Conservation (phyloP, 1,140 invertebrate species). For the Sminthurinus signatus region DNA sequence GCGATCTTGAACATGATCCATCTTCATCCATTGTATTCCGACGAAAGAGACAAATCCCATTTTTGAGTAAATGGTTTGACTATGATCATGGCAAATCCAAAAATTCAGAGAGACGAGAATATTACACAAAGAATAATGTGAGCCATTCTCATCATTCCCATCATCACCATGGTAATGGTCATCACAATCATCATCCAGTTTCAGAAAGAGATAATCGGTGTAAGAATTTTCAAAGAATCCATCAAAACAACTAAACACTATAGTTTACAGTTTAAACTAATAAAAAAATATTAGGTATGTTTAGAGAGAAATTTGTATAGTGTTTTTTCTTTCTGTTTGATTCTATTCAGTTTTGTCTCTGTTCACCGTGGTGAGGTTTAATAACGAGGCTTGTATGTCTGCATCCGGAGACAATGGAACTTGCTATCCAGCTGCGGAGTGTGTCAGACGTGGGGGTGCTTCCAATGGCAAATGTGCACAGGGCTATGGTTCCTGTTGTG, state of each 20-base stretch:
- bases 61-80: slow-evolving; percentile 30
- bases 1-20: too few species aligned
- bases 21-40: background rate
- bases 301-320: too few species aligned
- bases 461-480: slow-evolving; percentile 67
- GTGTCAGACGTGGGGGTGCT: slow-evolving; percentile 55
- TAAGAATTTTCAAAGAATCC: slow-evolving; percentile 10
- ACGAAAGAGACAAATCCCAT: slow-evolving; percentile 21
- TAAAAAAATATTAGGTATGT: too few species aligned
- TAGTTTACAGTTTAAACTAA: too few species aligned
- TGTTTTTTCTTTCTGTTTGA: slow-evolving; percentile 10
- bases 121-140: background rate
- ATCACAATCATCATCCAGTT: too few species aligned
- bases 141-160: background rate
- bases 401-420: slow-evolving; percentile 68
- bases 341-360: slow-evolving; percentile 63
- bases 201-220: slow-evolving; percentile 29
- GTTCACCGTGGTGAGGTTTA: slow-evolving; percentile 67
- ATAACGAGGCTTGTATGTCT: slow-evolving; percentile 59
- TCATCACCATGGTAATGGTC: too few species aligned
- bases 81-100: background rate
- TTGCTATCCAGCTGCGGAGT: slow-evolving; percentile 62
- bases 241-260: too few species aligned
- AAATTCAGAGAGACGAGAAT: background rate
- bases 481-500: slow-evolving; percentile 66